phyloP scores from a whole-genome alignment of 2,797 vertebrate species.

The Acridotheres tristis region DNA sequence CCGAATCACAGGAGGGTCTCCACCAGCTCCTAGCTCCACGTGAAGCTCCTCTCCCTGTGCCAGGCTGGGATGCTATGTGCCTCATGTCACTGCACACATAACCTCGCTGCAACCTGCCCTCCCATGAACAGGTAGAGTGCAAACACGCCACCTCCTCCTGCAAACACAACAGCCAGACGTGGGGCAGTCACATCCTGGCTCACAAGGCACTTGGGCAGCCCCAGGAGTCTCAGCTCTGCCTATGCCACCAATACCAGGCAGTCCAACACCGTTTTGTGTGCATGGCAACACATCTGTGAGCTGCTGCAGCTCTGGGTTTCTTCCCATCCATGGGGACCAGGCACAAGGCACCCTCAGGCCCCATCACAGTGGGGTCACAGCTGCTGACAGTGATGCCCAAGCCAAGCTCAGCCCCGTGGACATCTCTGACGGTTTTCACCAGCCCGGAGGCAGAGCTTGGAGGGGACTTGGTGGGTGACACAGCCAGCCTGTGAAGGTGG shows the following conservation, averaged over 20 bases:
- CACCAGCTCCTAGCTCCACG: background rate
- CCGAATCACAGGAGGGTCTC: background rate
- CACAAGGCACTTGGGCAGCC: fast-evolving
- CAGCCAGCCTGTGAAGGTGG: background rate
- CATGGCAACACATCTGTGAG: fast-evolving
- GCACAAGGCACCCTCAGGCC: background rate
- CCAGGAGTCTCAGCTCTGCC: fast-evolving
- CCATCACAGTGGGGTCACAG: background rate
- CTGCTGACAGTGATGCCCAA: background rate
- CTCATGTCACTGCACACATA: fast-evolving
- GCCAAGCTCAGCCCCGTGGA: fast-evolving
- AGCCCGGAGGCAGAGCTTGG: background rate
- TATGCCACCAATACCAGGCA: background rate
- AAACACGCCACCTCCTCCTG: conserved; percentile 2
- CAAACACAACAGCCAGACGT: background rate
- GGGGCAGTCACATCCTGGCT: background rate
- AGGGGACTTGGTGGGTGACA: background rate
- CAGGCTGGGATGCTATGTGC: background rate
- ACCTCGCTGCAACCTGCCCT: background rate
- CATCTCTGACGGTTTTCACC: background rate
- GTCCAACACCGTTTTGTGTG: background rate
- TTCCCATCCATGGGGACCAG: background rate
- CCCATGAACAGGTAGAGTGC: background rate
- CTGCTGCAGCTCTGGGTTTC: background rate
- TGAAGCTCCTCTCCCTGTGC: background rate